phyloP scores from a whole-genome alignment of 2,113 vertebrate genomes.

The Alouatta palliata region DNA sequence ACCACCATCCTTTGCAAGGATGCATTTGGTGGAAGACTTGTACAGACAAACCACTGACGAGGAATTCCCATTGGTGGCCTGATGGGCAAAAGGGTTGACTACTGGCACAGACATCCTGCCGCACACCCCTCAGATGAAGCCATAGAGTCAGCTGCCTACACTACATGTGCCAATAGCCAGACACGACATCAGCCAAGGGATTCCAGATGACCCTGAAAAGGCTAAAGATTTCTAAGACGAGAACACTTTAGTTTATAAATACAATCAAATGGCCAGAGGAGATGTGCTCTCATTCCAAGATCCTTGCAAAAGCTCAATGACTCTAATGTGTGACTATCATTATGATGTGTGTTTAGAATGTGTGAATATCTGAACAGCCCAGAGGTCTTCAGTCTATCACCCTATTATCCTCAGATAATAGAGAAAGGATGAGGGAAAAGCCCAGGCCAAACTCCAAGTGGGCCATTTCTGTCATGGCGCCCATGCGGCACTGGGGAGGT shows the following conservation, averaged over 20 bases:
- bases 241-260: background rate
- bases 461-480: background rate
- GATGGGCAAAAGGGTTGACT: background rate
- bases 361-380: too few species aligned
- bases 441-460: too few species aligned
- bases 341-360: background rate
- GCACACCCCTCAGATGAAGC: background rate
- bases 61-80: background rate
- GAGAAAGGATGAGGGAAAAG: background rate
- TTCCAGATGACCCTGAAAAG: background rate
- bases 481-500: accelerated
- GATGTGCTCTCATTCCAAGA: background rate
- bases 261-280: background rate
- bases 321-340: background rate
- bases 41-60: background rate
- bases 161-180: background rate
- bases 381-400: background rate
- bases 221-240: background rate
- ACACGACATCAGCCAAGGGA: background rate
- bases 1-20: background rate
- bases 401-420: background rate
- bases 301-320: background rate
- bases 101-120: background rate
- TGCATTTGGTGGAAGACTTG: background rate
- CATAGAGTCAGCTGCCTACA: too few species aligned